A percentile compares a stretch with the other conserved stretches of the same genome.
These are phyloP conservation scores for Plutella xylostella DNA, from an alignment of 2,888 invertebrate species.

Conservation along the genomic window DNA sequence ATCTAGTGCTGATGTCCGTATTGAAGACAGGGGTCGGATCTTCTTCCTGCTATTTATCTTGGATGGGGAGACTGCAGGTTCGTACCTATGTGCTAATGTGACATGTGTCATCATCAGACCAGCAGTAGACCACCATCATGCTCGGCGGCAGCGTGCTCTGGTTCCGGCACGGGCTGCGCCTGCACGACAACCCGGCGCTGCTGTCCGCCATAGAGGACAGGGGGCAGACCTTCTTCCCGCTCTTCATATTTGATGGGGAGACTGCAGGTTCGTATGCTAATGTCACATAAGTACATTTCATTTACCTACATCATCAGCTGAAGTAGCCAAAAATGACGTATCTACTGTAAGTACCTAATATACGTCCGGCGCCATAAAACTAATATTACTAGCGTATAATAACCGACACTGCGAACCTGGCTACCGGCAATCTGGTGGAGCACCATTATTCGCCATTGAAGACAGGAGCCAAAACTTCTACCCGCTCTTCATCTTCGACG, in stretches of 20 bases:
- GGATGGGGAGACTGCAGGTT: conserved; percentile 82
- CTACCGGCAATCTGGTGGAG: conserved; percentile 78
- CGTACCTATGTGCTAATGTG: too few relatives aligned
- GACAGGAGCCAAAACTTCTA: conserved; percentile 53
- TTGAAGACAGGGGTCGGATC: conserved; percentile 43
- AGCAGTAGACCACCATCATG: background rate
- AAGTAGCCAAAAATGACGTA: too few relatives aligned
- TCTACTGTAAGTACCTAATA: too few relatives aligned
- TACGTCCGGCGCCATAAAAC: too few relatives aligned
- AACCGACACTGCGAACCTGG: too few relatives aligned
- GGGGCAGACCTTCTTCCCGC: conserved; percentile 63
- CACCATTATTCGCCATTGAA: conserved; percentile 65
- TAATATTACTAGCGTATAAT: too few relatives aligned
- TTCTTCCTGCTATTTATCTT: conserved; percentile 79
- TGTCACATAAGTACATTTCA: too few relatives aligned
- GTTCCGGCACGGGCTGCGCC: conserved; percentile 78
- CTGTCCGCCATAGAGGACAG: conserved; percentile 60
- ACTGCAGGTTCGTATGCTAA: too few relatives aligned
- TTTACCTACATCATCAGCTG: too few relatives aligned
- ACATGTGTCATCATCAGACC: too few relatives aligned
- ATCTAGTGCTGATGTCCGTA: conserved; percentile 73
- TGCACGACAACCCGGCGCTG: conserved; percentile 79
- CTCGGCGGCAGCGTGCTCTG: conserved; percentile 69
- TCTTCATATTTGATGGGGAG: conserved; percentile 84
- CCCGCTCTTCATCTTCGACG: conserved; percentile 80